Evolutionary conservation across 2,797 vertebrate species (phyloP).

Genomic region (Xiphophorus birchmanni): DNA sequence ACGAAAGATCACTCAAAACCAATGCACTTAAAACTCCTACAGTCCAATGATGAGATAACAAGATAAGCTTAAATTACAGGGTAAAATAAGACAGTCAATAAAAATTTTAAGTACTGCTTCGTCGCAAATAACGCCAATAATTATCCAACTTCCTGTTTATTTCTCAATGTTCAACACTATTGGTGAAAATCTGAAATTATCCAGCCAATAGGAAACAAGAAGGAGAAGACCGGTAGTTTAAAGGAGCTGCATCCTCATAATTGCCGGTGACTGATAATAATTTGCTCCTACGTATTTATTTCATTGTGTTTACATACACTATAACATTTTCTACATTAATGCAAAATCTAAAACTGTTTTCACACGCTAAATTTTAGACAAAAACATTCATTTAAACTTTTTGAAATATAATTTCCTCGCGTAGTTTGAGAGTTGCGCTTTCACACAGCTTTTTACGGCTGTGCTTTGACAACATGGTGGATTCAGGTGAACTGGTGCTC

Average conservation of each 20-base stretch:
- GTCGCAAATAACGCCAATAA: background rate
- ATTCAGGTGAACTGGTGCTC: background rate
- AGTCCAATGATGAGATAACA: background rate
- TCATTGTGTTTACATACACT: background rate
- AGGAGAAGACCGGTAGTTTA: background rate
- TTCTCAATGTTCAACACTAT: slow-evolving; percentile 51
- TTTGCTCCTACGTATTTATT: background rate
- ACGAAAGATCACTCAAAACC: background rate
- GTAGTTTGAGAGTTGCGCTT: background rate
- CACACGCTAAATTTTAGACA: background rate
- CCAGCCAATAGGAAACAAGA: slow-evolving; percentile 49
- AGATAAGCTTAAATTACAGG: background rate
- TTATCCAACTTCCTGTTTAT: slow-evolving; percentile 59
- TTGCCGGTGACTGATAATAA: background rate
- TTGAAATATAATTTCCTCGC: background rate
- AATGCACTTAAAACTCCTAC: background rate
- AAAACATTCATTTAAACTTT: background rate
- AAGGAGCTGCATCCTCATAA: background rate
- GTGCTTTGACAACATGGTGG: background rate
- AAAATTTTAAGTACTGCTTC: background rate
- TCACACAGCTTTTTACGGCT: background rate
- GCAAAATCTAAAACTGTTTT: background rate
- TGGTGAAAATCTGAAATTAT: slow-evolving; percentile 29
- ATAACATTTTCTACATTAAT: background rate
- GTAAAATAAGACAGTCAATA: fast-evolving